Conservation (phyloP, 2,888 invertebrate genomes). For the Microplitis deprimator region DNA sequence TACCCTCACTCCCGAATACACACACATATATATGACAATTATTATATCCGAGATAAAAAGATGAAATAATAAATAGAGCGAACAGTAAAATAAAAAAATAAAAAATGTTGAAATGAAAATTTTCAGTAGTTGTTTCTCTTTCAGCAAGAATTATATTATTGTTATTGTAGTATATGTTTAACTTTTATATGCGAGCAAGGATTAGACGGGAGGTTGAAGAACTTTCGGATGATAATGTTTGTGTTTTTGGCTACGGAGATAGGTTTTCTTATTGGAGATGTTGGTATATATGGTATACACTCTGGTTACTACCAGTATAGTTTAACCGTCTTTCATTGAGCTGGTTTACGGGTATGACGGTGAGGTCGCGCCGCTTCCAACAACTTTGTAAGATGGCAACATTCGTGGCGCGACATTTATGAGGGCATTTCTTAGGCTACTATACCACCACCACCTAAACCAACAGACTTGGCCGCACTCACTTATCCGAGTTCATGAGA, state of each 20-base stretch:
- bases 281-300: constrained; percentile 29
- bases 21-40: too few species aligned
- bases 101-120: constrained; percentile 15
- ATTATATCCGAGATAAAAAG: not conserved
- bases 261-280: constrained; percentile 1
- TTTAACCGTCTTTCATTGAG: constrained; percentile 39
- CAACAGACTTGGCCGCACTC: constrained; percentile 42
- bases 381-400: constrained; percentile 49
- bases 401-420: constrained; percentile 61
- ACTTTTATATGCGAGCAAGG: constrained; percentile 26
- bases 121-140: not conserved
- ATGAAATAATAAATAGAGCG: not conserved
- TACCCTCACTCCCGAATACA: not conserved
- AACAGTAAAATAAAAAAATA: not conserved
- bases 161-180: constrained; percentile 10
- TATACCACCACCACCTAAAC: constrained; percentile 12
- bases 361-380: constrained; percentile 50
- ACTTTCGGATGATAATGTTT: constrained; percentile 33
- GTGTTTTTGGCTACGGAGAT: constrained; percentile 38
- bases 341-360: constrained; percentile 32
- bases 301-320: constrained; percentile 35
- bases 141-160: not conserved
- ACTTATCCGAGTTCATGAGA: constrained; percentile 38
- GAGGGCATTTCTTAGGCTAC: constrained; percentile 58
- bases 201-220: constrained; percentile 32